These are phyloP conservation scores for Dendrolimus houi DNA, from an alignment of 2,888 invertebrate genomes.

Conservation along the genomic window DNA sequence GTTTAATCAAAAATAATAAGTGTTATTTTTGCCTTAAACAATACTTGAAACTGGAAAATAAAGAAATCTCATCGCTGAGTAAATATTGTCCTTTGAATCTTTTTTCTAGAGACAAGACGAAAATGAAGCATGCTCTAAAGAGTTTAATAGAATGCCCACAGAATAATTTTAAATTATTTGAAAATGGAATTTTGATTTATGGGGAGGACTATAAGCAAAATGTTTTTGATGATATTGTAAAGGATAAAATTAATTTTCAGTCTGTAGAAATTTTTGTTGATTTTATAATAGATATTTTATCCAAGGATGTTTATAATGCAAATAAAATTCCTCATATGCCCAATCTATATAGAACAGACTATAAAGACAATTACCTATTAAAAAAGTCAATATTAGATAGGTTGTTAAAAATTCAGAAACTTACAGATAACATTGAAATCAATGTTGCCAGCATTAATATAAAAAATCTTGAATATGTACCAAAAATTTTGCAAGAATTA, in stretches of 20 bases:
- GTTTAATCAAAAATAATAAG: slow-evolving; percentile 43
- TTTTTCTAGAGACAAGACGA: slow-evolving; percentile 77
- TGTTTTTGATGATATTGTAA: slow-evolving; percentile 27
- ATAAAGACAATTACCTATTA: neutral
- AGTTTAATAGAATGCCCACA: slow-evolving; percentile 75
- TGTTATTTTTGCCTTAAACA: slow-evolving; percentile 78
- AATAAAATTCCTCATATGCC: neutral
- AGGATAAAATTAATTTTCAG: slow-evolving; percentile 26
- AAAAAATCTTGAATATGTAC: slow-evolving; percentile 35
- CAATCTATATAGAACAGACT: too few species aligned
- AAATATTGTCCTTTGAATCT: slow-evolving; percentile 83
- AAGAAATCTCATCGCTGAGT: slow-evolving; percentile 69
- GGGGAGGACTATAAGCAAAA: slow-evolving; percentile 29
- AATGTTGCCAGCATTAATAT: slow-evolving; percentile 12
- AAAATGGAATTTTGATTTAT: slow-evolving; percentile 43
- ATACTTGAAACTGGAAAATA: slow-evolving; percentile 66
- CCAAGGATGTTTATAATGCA: slow-evolving; percentile 15
- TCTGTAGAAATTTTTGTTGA: slow-evolving; percentile 35
- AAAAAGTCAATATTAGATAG: slow-evolving; percentile 32
- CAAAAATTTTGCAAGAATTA: slow-evolving; percentile 28
- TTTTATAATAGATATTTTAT: slow-evolving; percentile 43
- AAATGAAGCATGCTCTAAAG: slow-evolving; percentile 73
- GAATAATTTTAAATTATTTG: slow-evolving; percentile 79
- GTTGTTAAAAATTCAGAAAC: slow-evolving; percentile 43
- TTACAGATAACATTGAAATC: slow-evolving; percentile 25